Evolutionary conservation across 2,888 invertebrate genomes (phyloP), one percentile per base, ranked within the genome.

Genomic region (Agonum fuliginosum): DNA sequence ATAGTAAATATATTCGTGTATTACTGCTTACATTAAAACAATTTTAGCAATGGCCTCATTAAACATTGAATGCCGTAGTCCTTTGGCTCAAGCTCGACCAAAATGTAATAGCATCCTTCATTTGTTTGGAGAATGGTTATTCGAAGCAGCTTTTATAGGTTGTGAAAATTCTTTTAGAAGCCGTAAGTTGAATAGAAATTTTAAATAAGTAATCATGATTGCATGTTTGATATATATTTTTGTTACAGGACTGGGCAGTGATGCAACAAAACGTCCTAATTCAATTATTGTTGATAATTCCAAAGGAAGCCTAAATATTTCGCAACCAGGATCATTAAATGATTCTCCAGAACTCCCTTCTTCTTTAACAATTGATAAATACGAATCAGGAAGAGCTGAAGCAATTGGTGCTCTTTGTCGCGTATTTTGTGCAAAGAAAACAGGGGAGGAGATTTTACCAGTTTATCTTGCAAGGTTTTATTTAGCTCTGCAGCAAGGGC

Each of bases 21-120:
- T 30, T 8, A 30, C 41, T 20, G 6, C 30, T 8, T 30, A 27
- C 22, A 14, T 20, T 22, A 12, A 5, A 37, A 19, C 34, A 20
- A 37, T 67, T 37, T 5, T 83, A 94, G 94, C 93, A 78, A 88
- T 91, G 80, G 88, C 89, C 41, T 90, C 91, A 1, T 86, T 92
- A 78, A 89, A 90, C 2, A 86, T 87, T 73, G 86, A 86, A 80
- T 82, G 83, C 30, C 84, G 84, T 73, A 82, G 81, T 12, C 92
- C 93, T 0, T 87, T 95, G 80, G 93, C 95, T 0, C 91, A 93
- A 14, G 89, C 92, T 24, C 90, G 97, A 75, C 97, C 98, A 17
- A 95, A 95, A 84, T 97, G 97, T 83, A 98, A 98, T 87, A 97
- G 97, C 80, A 94, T 98, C 85, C 90, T 98, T 78, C 97, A 98